Conservation (phyloP, 2,113 vertebrate species). For the Lepus timidus region DNA sequence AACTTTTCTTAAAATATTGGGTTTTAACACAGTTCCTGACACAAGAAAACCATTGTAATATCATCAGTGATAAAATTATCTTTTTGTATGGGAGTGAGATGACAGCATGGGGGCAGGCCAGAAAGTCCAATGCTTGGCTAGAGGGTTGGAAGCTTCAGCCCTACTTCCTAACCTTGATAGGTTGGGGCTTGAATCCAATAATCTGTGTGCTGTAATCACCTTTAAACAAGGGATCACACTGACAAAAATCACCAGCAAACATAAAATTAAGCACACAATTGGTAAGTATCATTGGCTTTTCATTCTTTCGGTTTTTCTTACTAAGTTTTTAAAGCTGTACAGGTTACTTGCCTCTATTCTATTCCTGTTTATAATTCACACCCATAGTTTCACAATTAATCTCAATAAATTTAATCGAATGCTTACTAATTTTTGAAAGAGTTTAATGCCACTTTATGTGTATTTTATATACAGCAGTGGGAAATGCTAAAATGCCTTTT, state of each 20-base stretch:
- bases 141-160: not conserved
- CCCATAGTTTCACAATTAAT: not conserved
- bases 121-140: not conserved
- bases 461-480: not conserved
- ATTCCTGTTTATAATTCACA: not conserved
- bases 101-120: not conserved
- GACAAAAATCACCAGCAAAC: not conserved
- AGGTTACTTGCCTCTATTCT: not conserved
- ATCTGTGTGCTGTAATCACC: not conserved
- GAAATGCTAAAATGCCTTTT: not conserved
- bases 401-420: not conserved
- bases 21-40: not conserved
- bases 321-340: not conserved
- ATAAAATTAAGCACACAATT: slow-evolving; percentile 16
- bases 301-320: not conserved
- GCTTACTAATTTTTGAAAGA: not conserved
- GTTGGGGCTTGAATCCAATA: not conserved
- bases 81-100: not conserved
- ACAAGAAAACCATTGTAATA: not conserved
- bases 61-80: not conserved
- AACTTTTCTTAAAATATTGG: not conserved
- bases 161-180: not conserved
- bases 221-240: slow-evolving; percentile 3
- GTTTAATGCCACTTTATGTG: not conserved
- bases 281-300: not conserved